Base-by-base conservation (phyloP, 2,888 invertebrate genomes). In the Osmoderma eremita region DNA sequence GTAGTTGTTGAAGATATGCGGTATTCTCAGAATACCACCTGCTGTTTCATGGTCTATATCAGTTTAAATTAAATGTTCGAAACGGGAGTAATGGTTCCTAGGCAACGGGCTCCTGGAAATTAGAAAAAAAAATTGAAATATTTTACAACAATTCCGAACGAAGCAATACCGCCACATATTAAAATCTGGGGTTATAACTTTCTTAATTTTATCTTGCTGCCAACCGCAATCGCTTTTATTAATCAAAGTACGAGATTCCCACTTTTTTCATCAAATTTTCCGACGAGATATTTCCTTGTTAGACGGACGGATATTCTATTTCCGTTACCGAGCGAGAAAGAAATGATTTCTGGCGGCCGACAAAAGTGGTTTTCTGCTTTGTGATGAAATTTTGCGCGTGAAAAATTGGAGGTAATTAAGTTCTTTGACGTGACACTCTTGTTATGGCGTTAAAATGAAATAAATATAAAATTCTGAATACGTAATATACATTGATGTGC, bases 51-150 rank as follows among this genome's bases (percentile, higher is more conserved):
- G 8, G 5, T 30, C 30, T 10, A 30, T 30, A 30, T 30, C 10
- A 30, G 10, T 30, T 67, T 65, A 69, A 22, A 69, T 69, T 56
- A 69, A 54, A 56, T 69, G 69, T 24, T 69, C 69, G 39, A 67
- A 69, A 22, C 63, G 67, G 38, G 65, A 62, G 41, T 69, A 67
- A 42, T 69, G 67, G 58, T 67, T 63, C 39, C 65, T 69, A 13
- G 69, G 56, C 10, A 69, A 56, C 13, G 69, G 63, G 38, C 61
- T 65, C 53, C 69, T 69, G 63, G 1, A 69, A 69, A 24, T 4
- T 24, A 5, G 5, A 30, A 30, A 30, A 30, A 6, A 30, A n/a
- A n/a, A n/a, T n/a, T 18, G 1, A 51, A 20, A 18, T 6, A 3
- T n/a, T 39, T 2, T 13, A 17, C 13, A n/a, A 30, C 10, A 30